Conservation (phyloP, 2,888 invertebrate genomes). For the Eudemis profundana region DNA sequence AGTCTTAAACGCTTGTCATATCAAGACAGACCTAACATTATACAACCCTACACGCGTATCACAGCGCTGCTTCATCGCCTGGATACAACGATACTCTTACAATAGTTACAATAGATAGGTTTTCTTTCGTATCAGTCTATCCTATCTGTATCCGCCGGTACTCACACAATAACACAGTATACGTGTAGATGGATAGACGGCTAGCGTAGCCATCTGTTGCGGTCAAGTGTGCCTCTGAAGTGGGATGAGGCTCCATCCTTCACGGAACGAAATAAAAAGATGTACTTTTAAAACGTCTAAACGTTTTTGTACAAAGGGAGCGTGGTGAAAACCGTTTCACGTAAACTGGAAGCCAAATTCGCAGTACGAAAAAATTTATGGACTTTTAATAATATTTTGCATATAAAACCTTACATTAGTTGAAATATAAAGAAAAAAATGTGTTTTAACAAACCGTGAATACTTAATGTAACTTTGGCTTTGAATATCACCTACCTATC, state of each 20-base stretch:
- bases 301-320: constrained; percentile 16
- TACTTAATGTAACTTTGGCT: no score
- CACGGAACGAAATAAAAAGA: constrained; percentile 69
- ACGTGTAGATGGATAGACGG: constrained; percentile 55
- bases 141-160: constrained; percentile 1
- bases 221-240: constrained; percentile 71
- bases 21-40: no score
- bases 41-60: no score
- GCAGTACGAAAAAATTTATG: background rate
- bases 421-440: no score
- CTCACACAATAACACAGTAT: constrained; percentile 39
- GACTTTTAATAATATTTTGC: background rate
- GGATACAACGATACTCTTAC: no score
- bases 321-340: constrained; percentile 4
- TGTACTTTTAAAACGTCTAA: constrained; percentile 47
- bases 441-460: no score
- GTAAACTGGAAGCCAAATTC: constrained; percentile 7
- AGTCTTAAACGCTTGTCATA: no score
- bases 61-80: no score
- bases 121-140: background rate
- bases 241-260: constrained; percentile 68
- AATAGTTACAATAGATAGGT: background rate
- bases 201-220: constrained; percentile 75
- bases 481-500: no score
- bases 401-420: no score